Conservation (phyloP, 2,797 vertebrate species). For the Coilia nasus region DNA sequence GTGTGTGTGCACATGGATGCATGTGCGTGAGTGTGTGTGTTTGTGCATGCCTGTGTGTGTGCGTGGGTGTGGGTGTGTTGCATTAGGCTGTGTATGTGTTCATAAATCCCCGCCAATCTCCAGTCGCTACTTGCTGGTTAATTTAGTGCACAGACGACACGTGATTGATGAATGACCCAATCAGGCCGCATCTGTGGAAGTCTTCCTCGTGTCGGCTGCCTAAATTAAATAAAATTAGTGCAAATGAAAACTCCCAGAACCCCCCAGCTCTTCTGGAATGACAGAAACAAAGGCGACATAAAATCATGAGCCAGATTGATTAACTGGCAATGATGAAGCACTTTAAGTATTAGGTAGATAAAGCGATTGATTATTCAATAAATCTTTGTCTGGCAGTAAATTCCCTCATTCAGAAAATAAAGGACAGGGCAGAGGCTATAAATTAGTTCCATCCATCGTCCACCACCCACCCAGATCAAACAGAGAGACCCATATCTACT, state of each 20-base stretch:
- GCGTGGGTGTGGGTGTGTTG: background rate
- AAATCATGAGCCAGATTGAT: slow-evolving; percentile 82
- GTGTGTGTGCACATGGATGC: too few species aligned
- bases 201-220: slow-evolving; percentile 20
- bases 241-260: slow-evolving; percentile 6
- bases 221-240: slow-evolving; percentile 21
- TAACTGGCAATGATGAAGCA: slow-evolving; percentile 84
- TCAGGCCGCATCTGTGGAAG: slow-evolving; percentile 20
- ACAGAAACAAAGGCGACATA: slow-evolving; percentile 71
- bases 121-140: background rate
- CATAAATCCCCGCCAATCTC: slow-evolving; percentile 20
- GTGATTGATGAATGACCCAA: slow-evolving; percentile 25
- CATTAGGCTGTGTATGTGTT: background rate
- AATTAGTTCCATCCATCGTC: slow-evolving; percentile 72
- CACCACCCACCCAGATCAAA: slow-evolving; percentile 44
- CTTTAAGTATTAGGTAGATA: slow-evolving; percentile 87
- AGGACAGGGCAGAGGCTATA: slow-evolving; percentile 75
- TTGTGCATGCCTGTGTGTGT: too few species aligned
- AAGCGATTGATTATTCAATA: slow-evolving; percentile 91
- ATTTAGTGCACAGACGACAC: slow-evolving; percentile 14
- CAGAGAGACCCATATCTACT: slow-evolving; percentile 33
- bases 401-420: slow-evolving; percentile 69
- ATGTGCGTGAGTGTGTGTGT: too few species aligned
- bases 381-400: slow-evolving; percentile 78
- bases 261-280: background rate